Evolutionary conservation across 2,888 invertebrate genomes (phyloP).

Genomic region (Cylloceria caligata): DNA sequence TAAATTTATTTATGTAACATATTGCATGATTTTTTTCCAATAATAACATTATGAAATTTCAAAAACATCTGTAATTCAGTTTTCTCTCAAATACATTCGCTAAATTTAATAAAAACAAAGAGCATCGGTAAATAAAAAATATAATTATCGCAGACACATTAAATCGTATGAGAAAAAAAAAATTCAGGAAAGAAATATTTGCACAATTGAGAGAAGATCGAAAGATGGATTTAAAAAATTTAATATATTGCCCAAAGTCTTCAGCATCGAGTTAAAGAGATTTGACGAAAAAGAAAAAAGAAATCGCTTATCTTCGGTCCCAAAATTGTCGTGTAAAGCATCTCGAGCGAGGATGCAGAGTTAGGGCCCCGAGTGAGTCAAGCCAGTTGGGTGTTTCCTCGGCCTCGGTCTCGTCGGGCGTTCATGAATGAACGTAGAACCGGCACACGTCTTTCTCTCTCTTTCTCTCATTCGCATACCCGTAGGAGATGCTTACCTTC

Average conservation of each 20-base stretch:
- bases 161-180: not conserved
- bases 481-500: slow-evolving; percentile 40
- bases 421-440: slow-evolving; percentile 80
- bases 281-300: not conserved
- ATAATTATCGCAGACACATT: too few relatives aligned
- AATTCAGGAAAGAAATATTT: not conserved
- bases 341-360: slow-evolving; percentile 13
- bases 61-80: not conserved
- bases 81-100: not conserved
- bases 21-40: not conserved
- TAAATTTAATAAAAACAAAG: not conserved
- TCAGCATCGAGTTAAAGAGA: not conserved
- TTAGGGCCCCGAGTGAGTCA: slow-evolving; percentile 54
- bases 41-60: not conserved
- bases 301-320: not conserved
- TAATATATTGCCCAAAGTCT: not conserved
- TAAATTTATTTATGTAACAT: not conserved
- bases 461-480: slow-evolving; percentile 26
- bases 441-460: slow-evolving; percentile 66
- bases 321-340: slow-evolving; percentile 15
- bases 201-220: not conserved
- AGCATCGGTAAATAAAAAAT: too few relatives aligned
- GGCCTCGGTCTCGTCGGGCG: slow-evolving; percentile 45
- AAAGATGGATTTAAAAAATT: not conserved
- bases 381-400: slow-evolving; percentile 64